Evolutionary conservation across 2,888 invertebrate species (phyloP).

Genomic region (Creontiades dilutus): DNA sequence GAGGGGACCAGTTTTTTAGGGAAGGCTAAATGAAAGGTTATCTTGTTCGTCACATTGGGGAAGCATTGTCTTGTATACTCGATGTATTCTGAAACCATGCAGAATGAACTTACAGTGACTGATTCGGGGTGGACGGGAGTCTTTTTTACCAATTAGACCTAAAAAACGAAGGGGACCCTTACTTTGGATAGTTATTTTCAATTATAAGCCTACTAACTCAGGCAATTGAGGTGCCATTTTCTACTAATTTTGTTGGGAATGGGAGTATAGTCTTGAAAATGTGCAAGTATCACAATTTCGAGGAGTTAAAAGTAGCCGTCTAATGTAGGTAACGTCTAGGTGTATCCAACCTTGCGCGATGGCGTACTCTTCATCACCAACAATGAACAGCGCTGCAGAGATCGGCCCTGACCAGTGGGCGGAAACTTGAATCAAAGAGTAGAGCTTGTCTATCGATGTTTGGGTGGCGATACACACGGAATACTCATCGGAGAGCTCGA

Average conservation of each 20-base stretch:
- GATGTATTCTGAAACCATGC: slow-evolving; percentile 80
- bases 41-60: slow-evolving; percentile 85
- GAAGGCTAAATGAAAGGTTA: slow-evolving; percentile 87
- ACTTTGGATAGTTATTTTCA: too few species aligned
- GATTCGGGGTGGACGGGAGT: too few species aligned
- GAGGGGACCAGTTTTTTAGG: slow-evolving; percentile 82
- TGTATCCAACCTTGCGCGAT: slow-evolving; percentile 80
- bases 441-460: slow-evolving; percentile 89
- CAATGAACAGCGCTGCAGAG: slow-evolving; percentile 89
- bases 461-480: slow-evolving; percentile 91
- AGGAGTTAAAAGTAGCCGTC: too few species aligned
- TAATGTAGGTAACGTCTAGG: too few species aligned
- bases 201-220: too few species aligned
- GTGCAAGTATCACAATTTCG: too few species aligned
- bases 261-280: too few species aligned
- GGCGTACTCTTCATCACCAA: slow-evolving; percentile 88
- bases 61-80: slow-evolving; percentile 88
- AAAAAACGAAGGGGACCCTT: too few species aligned
- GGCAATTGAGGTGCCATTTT: too few species aligned
- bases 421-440: slow-evolving; percentile 88
- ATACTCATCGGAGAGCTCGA: slow-evolving; percentile 81
- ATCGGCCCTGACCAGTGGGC: slow-evolving; percentile 92
- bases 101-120: neutral
- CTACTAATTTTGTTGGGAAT: too few species aligned
- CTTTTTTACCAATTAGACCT: too few species aligned